A percentile compares a stretch with the other conserved stretches of the same genome.
Conservation (phyloP, 2,113 vertebrate species). For the Spilogale gracilis region DNA sequence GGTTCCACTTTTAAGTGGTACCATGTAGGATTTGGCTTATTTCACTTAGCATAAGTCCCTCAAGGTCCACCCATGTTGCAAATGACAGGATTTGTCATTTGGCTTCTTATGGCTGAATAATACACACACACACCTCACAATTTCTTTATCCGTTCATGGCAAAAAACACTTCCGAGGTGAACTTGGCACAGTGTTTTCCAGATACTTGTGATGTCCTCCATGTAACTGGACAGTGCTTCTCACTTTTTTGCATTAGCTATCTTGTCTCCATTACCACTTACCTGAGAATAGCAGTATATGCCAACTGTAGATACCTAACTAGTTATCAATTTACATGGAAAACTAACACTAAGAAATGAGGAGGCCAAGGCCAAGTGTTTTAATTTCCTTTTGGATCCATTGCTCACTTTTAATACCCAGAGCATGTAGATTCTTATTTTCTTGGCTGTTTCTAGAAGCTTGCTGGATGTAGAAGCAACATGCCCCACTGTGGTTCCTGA, state of each 20-base stretch:
- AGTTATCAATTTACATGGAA: slow-evolving; percentile 17
- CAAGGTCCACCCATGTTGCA: not conserved
- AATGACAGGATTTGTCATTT: not conserved
- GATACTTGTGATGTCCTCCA: not conserved
- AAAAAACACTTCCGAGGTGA: not conserved
- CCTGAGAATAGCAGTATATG: not conserved
- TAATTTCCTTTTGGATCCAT: slow-evolving; percentile 7
- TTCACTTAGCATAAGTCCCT: not conserved
- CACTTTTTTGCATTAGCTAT: not conserved
- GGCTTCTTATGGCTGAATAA: not conserved
- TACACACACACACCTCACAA: not conserved
- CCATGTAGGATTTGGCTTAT: not conserved
- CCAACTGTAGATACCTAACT: not conserved
- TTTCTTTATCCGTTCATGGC: not conserved
- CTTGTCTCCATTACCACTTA: not conserved
- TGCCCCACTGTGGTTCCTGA: not conserved
- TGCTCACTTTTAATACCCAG: slow-evolving; percentile 3
- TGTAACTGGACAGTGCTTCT: not conserved
- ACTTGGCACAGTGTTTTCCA: not conserved
- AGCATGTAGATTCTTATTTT: slow-evolving; percentile 51
- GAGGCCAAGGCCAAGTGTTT: not conserved
- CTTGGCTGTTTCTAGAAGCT: slow-evolving; percentile 53
- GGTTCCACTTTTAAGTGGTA: not conserved
- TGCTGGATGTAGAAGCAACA: slow-evolving; percentile 28
- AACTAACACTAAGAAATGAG: slow-evolving; percentile 55